Evolutionary conservation across 2,113 vertebrate species (phyloP), one percentile per base, ranked within the genome.

Genomic region (Anseranas semipalmata): DNA sequence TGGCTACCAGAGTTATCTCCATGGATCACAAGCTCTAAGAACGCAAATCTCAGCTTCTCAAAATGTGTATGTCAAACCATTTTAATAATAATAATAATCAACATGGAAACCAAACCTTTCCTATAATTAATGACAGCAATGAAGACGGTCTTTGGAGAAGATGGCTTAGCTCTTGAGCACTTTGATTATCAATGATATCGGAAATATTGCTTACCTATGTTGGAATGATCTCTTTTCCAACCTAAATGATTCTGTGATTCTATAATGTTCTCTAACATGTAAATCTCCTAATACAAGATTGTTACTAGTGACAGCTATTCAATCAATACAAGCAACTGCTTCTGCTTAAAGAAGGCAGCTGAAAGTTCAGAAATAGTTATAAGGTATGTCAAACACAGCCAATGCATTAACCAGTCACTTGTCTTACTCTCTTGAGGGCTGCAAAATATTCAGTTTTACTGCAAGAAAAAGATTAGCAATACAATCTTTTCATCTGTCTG

Each of bases 311-410:
- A 94, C 80, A 93, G 55, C 17, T 72, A 77, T 74, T 92, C 82
- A 70, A 76, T 91, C 89, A 85, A 62, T 75, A 58, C 35, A 81
- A 66, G 73, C 72, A 90, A 75, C 74, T 76, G 63, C 35, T 58
- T 79, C 17, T 78, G 48, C 87, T 91, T 87, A 45, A 95, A 89
- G 85, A 59, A 67, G 52, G 68, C 35, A 93, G 53, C 58, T 77
- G 28, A 87, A 97, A 75, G 37, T 80, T 89, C 71, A 95, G 72
- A 87, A 93, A 76, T 48, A 77, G 73, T 87, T 88, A 46, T 59
- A 66, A 96, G 67, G 37, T 55, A 81, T 9, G 4, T 85, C 91
- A 93, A 63, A 79, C 21, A 39, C 24, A 82, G 59, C 66, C 87
- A 6, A 17, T 75, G 53, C 45, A 60, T 94, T 96, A 91, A 82